A percentile compares a stretch with the other conserved stretches of the same genome.
Conservation (phyloP, 2,797 vertebrate genomes). For the Pipistrellus pipistrellus region DNA sequence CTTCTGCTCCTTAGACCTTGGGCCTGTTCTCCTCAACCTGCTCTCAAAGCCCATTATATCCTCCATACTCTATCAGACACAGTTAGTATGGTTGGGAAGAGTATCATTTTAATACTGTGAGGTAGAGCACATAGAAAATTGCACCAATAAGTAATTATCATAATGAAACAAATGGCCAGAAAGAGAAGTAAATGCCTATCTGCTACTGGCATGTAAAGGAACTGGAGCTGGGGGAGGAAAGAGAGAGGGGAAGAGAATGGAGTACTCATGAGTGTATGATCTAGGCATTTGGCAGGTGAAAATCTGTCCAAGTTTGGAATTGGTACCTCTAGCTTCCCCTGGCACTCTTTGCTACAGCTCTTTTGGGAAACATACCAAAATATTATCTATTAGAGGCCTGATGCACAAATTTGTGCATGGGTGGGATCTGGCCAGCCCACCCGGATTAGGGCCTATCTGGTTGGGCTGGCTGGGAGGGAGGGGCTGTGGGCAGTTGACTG, state of each 20-base stretch:
- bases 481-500: no score
- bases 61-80: not conserved
- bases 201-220: not conserved
- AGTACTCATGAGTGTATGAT: no score
- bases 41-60: not conserved
- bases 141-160: not conserved
- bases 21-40: not conserved
- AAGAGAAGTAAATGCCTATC: not conserved
- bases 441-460: no score
- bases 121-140: not conserved
- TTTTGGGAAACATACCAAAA: not conserved
- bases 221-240: not conserved
- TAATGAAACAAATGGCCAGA: not conserved
- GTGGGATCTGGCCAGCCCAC: no score
- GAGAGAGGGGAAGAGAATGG: not conserved
- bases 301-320: not conserved
- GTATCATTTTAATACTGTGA: not conserved
- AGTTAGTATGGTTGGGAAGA: not conserved
- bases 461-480: no score
- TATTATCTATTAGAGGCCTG: not conserved
- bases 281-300: not conserved
- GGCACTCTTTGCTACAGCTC: not conserved
- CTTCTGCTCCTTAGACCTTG: not conserved
- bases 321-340: not conserved
- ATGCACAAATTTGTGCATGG: no score